A percentile compares a stretch with the other conserved stretches of the same genome.
Conservation (phyloP, 2,888 invertebrate species). For the Rhamnusium bicolor region DNA sequence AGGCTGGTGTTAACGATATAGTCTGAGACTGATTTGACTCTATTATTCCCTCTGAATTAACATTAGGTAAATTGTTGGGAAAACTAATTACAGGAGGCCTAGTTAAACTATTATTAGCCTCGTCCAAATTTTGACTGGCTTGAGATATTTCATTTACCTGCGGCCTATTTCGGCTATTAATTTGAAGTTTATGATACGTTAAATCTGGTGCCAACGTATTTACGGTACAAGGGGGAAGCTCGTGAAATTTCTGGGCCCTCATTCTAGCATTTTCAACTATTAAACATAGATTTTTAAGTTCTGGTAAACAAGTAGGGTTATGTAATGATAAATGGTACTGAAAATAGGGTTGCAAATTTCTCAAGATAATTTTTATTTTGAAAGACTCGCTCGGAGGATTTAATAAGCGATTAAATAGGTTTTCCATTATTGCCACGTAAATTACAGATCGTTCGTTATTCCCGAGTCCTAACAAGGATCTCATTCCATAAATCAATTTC, state of each 20-base stretch:
- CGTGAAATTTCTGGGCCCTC: background rate
- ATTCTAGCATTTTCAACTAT: background rate
- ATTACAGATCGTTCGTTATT: constrained; percentile 1
- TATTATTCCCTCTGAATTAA: too few species aligned
- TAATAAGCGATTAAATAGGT: background rate
- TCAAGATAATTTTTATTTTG: background rate
- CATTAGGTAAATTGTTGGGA: background rate
- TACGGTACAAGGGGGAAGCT: background rate
- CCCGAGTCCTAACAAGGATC: background rate
- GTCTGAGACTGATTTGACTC: background rate
- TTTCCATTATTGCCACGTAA: background rate
- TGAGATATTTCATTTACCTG: background rate
- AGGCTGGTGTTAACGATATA: background rate
- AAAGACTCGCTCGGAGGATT: background rate
- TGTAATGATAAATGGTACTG: background rate
- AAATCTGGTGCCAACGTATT: background rate
- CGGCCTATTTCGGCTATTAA: background rate
- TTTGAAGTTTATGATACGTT: background rate
- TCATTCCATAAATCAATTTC: constrained; percentile 16
- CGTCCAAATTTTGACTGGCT: background rate
- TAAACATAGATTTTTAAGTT: background rate
- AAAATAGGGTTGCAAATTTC: background rate
- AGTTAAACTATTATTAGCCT: too few species aligned
- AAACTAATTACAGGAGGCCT: background rate
- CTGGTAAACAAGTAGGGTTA: background rate